phyloP scores from a whole-genome alignment of 2,797 vertebrate species.

The Neosalanx taihuensis region DNA sequence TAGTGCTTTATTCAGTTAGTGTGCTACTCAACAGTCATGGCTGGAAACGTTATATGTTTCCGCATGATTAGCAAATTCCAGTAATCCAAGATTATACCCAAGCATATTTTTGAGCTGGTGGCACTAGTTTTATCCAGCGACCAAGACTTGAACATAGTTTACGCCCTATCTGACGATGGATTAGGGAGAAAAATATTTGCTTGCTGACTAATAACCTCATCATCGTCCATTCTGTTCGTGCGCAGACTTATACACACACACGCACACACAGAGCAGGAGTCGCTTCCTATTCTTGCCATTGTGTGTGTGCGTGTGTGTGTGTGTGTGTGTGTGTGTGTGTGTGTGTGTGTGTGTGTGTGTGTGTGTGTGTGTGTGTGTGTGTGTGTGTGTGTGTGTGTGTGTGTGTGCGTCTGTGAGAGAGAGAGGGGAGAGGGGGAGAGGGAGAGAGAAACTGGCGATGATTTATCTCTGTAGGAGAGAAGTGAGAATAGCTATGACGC shows the following conservation, averaged over 20 bases:
- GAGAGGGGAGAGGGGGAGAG: background rate
- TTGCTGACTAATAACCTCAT: background rate
- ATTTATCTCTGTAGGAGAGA: slow-evolving; percentile 13
- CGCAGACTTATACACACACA: background rate
- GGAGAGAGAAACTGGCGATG: slow-evolving; percentile 7
- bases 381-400: background rate
- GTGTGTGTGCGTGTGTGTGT: background rate
- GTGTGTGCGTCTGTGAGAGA: background rate
- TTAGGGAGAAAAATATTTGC: background rate
- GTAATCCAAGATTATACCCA: no score
- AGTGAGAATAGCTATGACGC: slow-evolving; percentile 2
- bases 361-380: background rate
- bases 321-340: background rate
- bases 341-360: background rate
- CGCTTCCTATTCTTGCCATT: background rate
- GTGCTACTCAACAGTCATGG: no score
- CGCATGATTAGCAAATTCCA: no score
- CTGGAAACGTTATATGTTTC: no score
- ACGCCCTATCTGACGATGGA: background rate
- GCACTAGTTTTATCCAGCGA: no score
- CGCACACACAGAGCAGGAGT: background rate
- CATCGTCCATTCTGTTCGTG: slow-evolving; percentile 18
- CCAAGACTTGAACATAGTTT: no score
- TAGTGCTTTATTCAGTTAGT: no score
- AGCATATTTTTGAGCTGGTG: no score